phyloP scores from a whole-genome alignment of 1,140 invertebrate species.

The Drosophila elegans region DNA sequence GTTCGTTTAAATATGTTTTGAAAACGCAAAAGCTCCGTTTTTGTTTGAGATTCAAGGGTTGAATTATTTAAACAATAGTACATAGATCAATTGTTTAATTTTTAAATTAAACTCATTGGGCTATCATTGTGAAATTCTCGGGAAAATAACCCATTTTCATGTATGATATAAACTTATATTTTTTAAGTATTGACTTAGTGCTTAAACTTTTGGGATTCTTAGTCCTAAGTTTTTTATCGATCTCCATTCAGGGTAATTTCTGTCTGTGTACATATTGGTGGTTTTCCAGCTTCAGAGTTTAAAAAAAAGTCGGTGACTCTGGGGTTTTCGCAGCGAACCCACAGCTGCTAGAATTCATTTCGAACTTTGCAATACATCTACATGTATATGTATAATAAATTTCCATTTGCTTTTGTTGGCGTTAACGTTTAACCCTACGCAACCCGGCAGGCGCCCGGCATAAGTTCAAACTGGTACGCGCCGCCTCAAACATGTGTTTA shows the following conservation, averaged over 20 bases:
- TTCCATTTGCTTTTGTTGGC: conserved; percentile 61
- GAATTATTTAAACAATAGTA: no score
- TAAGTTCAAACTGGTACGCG: conserved; percentile 70
- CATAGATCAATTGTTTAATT: no score
- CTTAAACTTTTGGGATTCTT: no score
- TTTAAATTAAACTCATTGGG: no score
- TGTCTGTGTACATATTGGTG: conserved; percentile 21
- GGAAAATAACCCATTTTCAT: no score
- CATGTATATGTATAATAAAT: conserved; percentile 77
- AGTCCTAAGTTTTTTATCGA: no score
- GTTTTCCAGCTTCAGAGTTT: background rate
- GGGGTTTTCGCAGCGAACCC: conserved; percentile 18
- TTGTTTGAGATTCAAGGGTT: no score
- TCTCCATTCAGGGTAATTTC: background rate
- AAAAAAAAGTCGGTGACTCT: conserved; percentile 5
- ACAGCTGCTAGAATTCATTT: conserved; percentile 71
- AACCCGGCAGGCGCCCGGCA: conserved; percentile 29
- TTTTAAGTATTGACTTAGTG: no score
- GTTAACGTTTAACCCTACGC: conserved; percentile 30
- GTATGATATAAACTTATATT: no score
- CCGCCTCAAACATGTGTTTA: conserved; percentile 76
- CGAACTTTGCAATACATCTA: conserved; percentile 74
- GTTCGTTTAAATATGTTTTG: no score
- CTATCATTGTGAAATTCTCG: no score
- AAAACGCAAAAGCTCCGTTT: no score